Evolutionary conservation across 1,140 invertebrate genomes (phyloP), one percentile per base, ranked within the genome.

Genomic region (Bemisia tabaci): DNA sequence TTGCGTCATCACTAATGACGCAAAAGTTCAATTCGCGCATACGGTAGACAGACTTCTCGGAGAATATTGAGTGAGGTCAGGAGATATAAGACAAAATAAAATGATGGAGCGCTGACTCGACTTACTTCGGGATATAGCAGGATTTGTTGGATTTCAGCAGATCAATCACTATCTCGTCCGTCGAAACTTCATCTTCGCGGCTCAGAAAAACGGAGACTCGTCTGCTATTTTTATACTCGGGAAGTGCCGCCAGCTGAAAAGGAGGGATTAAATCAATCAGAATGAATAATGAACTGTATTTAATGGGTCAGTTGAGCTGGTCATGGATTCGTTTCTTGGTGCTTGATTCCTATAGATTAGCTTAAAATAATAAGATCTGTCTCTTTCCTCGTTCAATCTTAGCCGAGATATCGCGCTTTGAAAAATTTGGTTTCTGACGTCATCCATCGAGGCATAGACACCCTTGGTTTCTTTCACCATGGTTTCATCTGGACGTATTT

Each of bases 111-210:
- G 61, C 12, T 62, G 61, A 60, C 22, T 63, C 62, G 9, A 59
- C 62, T 61, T 66, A 81, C 73, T 77, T 76, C 63, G 82, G 82
- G 12, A 83, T 78, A 72, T 80, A 83, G 66, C 79, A 81, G 59
- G 74, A 68, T 72, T 80, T 82, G 60, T 75, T 74, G 12, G 71
- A 59, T 2, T 72, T 66, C 59, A 82, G 74, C 2, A 79, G 71
- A 62, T 80, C 65, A 65, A 75, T 69, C 1, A 83, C 62, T 23
- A 83, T 75, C 12, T 69, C 68, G 23, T 69, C 66, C 2, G 82
- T 83, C 2, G 76, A 70, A 9, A 83, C 74, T 73, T 83, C 82
- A 61, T 80, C 76, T 26, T 73, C 58, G 77, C 80, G 81, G 71
- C 76, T 80, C 9, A 83, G 66, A 66, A 79, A 83, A 25, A 82